These are phyloP conservation scores for Oscheius sp. DNA, from an alignment of 2,888 invertebrate genomes.

Conservation along the genomic window DNA sequence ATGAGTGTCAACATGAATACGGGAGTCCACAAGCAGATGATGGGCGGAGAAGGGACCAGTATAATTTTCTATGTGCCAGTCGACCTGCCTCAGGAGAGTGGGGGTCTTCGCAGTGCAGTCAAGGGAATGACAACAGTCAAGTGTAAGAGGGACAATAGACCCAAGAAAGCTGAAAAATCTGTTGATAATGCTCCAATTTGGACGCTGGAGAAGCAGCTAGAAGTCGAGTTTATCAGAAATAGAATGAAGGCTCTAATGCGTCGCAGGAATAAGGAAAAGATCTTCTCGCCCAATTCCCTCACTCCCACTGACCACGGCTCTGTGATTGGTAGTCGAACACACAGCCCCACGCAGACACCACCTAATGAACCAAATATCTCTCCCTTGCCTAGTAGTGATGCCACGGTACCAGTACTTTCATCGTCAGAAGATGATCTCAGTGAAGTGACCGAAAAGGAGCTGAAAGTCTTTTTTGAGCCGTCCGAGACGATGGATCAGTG, in stretches of 20 bases:
- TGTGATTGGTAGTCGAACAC: background rate
- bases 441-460: constrained; percentile 52
- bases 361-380: background rate
- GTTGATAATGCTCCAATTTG: constrained; percentile 20
- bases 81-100: constrained; percentile 1
- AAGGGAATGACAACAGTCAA: background rate
- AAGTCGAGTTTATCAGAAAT: constrained; percentile 55
- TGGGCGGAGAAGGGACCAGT: background rate
- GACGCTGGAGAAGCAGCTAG: constrained; percentile 56
- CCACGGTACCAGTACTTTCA: no score
- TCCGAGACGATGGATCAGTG: constrained; percentile 47
- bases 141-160: background rate
- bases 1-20: constrained; percentile 48
- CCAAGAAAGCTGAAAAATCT: background rate
- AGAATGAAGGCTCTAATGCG: constrained; percentile 45
- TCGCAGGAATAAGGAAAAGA: constrained; percentile 25
- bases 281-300: background rate
- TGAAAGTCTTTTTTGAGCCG: constrained; percentile 53
- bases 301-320: constrained; percentile 10
- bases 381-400: background rate
- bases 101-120: background rate
- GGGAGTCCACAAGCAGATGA: constrained; percentile 25
- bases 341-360: background rate
- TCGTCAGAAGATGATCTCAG: background rate
- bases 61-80: constrained; percentile 37